Base-by-base conservation (phyloP, 2,113 vertebrate genomes). In the Prolemur simus region DNA sequence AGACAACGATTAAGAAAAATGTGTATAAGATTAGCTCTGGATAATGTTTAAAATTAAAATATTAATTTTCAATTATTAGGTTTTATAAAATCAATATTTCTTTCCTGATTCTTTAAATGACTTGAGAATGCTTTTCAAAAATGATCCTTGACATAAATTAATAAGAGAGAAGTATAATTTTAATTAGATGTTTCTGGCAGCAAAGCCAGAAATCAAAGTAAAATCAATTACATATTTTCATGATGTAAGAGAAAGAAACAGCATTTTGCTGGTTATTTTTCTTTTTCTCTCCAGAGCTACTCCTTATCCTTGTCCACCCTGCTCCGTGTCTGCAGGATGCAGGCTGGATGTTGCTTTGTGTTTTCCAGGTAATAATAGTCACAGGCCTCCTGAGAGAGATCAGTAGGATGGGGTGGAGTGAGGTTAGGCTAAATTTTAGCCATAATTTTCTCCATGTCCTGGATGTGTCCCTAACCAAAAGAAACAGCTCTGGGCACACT, bases 191-290 rank as follows among this genome's bases (percentile, higher is more conserved):
- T 94, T 76, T 63, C 25, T 45, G 39, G 18, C 27, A 54, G 21
- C 42, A 83, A 89, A 74, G 20, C 39, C 7, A 92, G 56, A 88
- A 92, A 94, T 93, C n/a, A 76, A 92, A 83, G 68, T 52, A 89
- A 85, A 92, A 87, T 78, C 20, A 82, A 52, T 92, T 39, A 95
- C 8, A 25, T 66, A 87, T 77, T 89, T 82, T 87, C 20, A 82
- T 92, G 82, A 89, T 27, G n/a, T 20, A 56, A 86, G 82, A 60
- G 13, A 39, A 71, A 78, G 27, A 89, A 86, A 68, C 7, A 80
- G 14, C 20, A 39, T 90, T 82, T 64, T 54, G 20, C 17, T 74
- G 23, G 45, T 63, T 69, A 49, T 34, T 71, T 52, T 37, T 74
- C 23, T 10, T 76, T 71, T 69, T 23, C 32, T 13, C 5, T 58